These are phyloP conservation scores for Bungarus multicinctus DNA, from an alignment of 2,113 vertebrate species.

Conservation along the genomic window DNA sequence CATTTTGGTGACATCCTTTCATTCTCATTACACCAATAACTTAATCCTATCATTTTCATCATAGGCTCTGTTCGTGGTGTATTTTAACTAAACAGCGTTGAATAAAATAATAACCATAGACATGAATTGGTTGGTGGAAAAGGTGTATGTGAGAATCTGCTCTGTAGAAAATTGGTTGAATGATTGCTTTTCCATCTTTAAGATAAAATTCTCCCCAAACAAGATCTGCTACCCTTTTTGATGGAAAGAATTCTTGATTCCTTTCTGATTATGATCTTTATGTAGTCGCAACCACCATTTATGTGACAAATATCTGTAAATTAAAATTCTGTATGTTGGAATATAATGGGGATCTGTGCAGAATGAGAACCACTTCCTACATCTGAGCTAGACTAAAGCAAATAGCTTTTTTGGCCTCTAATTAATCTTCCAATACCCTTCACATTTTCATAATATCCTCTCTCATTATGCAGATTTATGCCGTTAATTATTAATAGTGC, in stretches of 20 bases:
- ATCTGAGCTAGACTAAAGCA: neutral
- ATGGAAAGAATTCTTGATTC: neutral
- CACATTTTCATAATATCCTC: neutral
- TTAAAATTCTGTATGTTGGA: no score
- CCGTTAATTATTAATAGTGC: neutral
- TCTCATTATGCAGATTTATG: neutral
- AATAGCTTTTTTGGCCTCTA: neutral
- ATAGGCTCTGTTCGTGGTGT: neutral
- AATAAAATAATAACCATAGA: neutral
- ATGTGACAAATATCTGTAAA: no score
- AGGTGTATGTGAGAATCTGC: neutral
- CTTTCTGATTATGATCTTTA: no score
- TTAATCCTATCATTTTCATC: neutral
- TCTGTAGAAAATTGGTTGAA: neutral
- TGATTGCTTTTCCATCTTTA: neutral
- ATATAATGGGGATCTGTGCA: neutral
- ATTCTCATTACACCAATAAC: neutral
- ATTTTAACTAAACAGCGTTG: neutral
- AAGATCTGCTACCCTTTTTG: neutral
- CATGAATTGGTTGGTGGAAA: neutral
- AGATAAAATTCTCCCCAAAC: neutral
- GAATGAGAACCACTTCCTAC: neutral
- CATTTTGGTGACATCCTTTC: neutral
- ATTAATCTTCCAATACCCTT: neutral
- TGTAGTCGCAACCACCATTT: no score